Evolutionary conservation across 2,113 vertebrate species (phyloP), one percentile per base, ranked within the genome.

Genomic region (Nematolebias whitei): DNA sequence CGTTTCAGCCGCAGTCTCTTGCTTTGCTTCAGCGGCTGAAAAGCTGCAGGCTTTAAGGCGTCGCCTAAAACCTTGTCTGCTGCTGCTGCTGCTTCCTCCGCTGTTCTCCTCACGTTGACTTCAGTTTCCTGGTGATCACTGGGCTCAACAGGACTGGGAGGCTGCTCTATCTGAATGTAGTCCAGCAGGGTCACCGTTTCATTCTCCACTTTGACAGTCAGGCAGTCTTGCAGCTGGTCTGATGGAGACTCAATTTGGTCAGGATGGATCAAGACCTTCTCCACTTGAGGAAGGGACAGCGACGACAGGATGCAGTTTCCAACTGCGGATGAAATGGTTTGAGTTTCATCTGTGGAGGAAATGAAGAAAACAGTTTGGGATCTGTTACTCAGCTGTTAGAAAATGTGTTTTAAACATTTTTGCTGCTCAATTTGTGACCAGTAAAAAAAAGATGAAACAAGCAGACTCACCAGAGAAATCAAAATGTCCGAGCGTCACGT

Each of bases 261-360:
- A 1, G 73, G 48, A 5, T 87, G 52, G 0, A 90, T 87, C 7
- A 89, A 73, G 0, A 91, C 84, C 54, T 87, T 90, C 75, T 90
- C 87, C 53, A 90, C 77, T 51, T 85, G 87, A 49, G 87, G 89
- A 29, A 88, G 85, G 12, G 89, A 88, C 52, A 92, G 60, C 0
- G 91, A 90, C 0, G 90, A 92, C 1, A 92, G 84, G 78, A 91
- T 90, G 82, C 85, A 87, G 29, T 90, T 90, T 23, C 89, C 91
- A 16, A 85, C 80, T 24, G 89, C 88, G 0, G 85, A 82, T 1
- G 86, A 82, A 43, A 88, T 68, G 63, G 53, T 65, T 24, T 84
- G 88, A 52, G 79, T 48, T 38, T 91, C 88, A 71, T 89, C 89
- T 88, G 80, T 4, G 19, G n/a, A 39, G 54, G 7, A 35, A 79